phyloP scores from a whole-genome alignment of 2,113 vertebrate genomes.

The Laticauda colubrina region DNA sequence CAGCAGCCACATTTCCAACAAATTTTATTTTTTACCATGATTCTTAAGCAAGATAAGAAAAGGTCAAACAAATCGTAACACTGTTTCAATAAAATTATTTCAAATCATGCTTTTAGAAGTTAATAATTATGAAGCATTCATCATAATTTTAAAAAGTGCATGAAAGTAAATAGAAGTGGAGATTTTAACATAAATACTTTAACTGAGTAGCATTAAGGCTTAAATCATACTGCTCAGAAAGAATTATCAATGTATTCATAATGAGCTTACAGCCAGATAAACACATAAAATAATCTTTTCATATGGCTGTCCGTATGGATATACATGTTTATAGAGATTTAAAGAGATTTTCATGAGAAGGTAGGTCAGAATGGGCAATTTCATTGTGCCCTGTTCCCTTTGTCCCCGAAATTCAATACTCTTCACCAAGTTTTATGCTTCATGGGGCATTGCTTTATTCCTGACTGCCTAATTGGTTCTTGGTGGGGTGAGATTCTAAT shows the following conservation, averaged over 20 bases:
- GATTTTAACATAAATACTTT: conserved; percentile 31
- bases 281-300: neutral
- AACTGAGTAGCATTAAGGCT: conserved; percentile 33
- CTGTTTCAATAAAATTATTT: conserved; percentile 58
- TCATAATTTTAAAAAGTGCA: conserved; percentile 49
- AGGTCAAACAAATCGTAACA: conserved; percentile 54
- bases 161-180: conserved; percentile 37
- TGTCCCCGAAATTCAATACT: neutral
- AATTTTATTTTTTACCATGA: conserved; percentile 50
- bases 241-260: neutral
- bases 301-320: neutral
- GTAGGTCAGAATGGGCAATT: neutral
- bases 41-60: conserved; percentile 57
- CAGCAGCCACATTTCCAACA: conserved; percentile 22
- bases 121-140: conserved; percentile 50
- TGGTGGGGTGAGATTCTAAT: no score
- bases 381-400: neutral
- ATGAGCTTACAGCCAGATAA: neutral
- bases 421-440: neutral
- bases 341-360: neutral
- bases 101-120: conserved; percentile 50
- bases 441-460: neutral
- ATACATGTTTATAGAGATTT: neutral
- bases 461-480: neutral
- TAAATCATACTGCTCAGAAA: neutral